Percentiles rank a stretch among this genome's conserved stretches.
Conservation (phyloP, 2,888 invertebrate genomes). For the Euproctis similis region DNA sequence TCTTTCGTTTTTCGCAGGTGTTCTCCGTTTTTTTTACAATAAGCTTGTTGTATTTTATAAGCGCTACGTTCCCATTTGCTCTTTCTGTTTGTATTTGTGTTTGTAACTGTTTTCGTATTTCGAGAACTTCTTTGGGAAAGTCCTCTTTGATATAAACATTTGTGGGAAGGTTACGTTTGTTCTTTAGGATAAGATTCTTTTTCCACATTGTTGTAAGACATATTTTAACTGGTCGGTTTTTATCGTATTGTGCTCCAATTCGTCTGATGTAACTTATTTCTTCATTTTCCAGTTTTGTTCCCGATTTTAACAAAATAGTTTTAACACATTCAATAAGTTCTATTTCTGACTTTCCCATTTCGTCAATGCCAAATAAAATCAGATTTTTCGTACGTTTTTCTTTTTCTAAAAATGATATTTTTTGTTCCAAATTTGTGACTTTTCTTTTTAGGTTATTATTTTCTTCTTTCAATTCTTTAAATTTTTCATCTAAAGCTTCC, state of each 20-base stretch:
- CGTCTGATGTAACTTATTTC: conserved; percentile 1
- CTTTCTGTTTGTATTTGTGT: conserved; percentile 6
- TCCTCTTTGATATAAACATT: no score
- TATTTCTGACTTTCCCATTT: no score
- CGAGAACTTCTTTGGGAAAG: conserved; percentile 8
- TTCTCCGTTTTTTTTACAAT: conserved; percentile 2
- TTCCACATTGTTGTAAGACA: conserved; percentile 2
- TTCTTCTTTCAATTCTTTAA: no score
- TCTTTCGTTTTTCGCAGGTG: conserved; percentile 6
- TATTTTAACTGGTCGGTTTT: no score
- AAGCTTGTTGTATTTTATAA: conserved; percentile 8
- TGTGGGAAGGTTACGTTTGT: conserved; percentile 4
- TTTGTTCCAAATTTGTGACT: no score
- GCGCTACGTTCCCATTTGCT: conserved; percentile 8
- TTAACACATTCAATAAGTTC: no score
- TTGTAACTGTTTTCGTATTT: conserved; percentile 7
- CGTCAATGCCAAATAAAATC: no score
- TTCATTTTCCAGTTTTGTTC: not conserved
- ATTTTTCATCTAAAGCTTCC: no score
- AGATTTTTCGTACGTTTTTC: no score
- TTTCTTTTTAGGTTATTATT: no score
- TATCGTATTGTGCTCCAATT: not conserved
- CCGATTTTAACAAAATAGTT: not conserved
- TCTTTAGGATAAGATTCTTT: conserved; percentile 6
- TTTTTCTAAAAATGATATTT: no score